Evolutionary conservation across 1,140 invertebrate genomes (phyloP), one percentile per base, ranked within the genome.

Genomic region (Pogonus chalceus): DNA sequence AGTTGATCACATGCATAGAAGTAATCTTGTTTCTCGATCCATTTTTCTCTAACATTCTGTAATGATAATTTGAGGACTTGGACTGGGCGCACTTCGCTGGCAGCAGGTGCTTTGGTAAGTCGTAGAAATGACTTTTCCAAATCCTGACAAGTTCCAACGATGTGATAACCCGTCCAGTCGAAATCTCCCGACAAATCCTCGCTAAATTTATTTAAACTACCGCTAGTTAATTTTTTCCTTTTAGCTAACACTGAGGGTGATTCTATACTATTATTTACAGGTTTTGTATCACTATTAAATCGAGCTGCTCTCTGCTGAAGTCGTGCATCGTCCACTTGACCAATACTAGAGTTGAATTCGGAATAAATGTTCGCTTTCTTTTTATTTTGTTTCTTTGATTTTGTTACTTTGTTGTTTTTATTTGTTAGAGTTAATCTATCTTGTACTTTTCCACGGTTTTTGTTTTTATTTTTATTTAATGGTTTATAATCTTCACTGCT

Each of bases 1-100:
- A 99, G 75, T 74, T 98, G 96, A 81, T 98, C 94, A 77, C 94
- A 98, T 51, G 90, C 87, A 77, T 95, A 98, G 70, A 83, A 83
- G 74, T 98, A 98, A 75, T 99, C 94, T 65, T 87, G 84, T 65
- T 87, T 90, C 51, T 80, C 73, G 49, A 85, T 79, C 93, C 95
- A 98, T 59, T 87, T 84, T 52, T 84, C 79, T 72, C 96, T 94
- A 1, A 97, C 92, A 75, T 91, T 88, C 63, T 79, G 79, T 60
- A 98, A 76, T 37, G 94, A 91, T 70, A 83, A 83, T 61, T 78
- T 79, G 31, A 99, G 78, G 46, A 98, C 82, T 68, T 84, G 79
- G 62, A 89, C 80, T 64, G 94, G 95, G 57, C 95, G 79, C 55
- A 98, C 90, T 64, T 90, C 88, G 66, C 85, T 84, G 51, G 94